Evolutionary conservation across 2,888 invertebrate genomes (phyloP), one percentile per base, ranked within the genome.

Genomic region (Caenorhabditis zanzibari): DNA sequence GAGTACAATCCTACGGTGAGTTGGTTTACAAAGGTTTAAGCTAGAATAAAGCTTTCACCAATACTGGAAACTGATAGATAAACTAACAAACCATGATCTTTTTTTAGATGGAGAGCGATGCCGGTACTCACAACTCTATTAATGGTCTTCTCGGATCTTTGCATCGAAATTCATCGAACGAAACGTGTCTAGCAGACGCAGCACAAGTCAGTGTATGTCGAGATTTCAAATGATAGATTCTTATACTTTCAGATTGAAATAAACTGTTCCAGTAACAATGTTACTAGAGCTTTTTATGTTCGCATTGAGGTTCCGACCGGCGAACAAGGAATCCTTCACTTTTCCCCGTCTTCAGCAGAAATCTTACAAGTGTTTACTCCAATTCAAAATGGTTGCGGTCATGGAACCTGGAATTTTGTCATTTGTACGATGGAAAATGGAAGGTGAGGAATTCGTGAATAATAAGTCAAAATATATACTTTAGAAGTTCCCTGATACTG

Each of bases 371-470:
- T 69, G 19, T 90, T 90, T 82, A 81, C 86, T n/a, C 89, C 90
- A 12, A 74, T 72, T 16, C 81, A 81, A 38, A 64, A 71, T 24
- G 89, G 89, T 59, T 90, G 89, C 61, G 90, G 90, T 16, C 90
- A 90, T 59, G 90, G 90, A 44, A 47, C 75, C 19, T 90, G 90
- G 90, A 85, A 74, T 28, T 84, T 90, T 72, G 68, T 77, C 16
- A 84, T 90, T 26, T 84, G 71, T 74, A 80, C 81, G 24, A 52
- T 79, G 49, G 69, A 79, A 26, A 64, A 81, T 71, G 81, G 80
- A 63, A 71, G 68, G 83, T 85, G 12, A 66, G 82, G 16, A 19
- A 44, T 32, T 32, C 32, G 32, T 4, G 4, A 4, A 32, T 32
- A 4, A 32, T 32, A 7, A 7, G 7, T 32, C 7, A 7, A 32